Evolutionary conservation across 2,113 vertebrate species (phyloP), one percentile per base, ranked within the genome.

Genomic region (Oreochromis niloticus): DNA sequence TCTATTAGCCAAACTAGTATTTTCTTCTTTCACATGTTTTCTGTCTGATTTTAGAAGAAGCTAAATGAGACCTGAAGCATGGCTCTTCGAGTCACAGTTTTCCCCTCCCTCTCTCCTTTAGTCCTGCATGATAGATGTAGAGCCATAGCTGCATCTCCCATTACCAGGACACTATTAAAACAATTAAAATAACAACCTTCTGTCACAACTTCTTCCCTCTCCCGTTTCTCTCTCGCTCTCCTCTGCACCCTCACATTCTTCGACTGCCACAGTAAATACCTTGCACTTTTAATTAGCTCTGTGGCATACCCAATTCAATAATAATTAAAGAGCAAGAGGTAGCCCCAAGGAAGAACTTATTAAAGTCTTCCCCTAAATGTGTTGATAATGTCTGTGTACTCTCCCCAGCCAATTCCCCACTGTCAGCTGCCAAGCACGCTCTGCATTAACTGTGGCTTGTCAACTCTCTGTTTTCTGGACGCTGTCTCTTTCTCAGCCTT

Each of bases 301-400:
- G 55, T 91, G 79, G 84, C 88, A 81, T 94, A 93, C 85, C 89
- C 94, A 94, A 95, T 95, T 96, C 90, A 95, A 94, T 94, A 95
- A 95, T 94, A 91, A 95, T 95, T 95, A 95, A 91, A 89, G 86
- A 89, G 90, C 63, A 94, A 88, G 85, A 94, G 92, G 92, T 92
- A 56, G 92, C 94, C 94, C 73, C 22, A 27, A 94, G 93, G 93
- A 95, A 89, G 5, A 73, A 86, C 91, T 92, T 95, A 93, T 94
- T 93, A 94, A 94, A 92, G 87, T 87, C 88, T 91, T 91, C 84
- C 91, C 85, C 84, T 91, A 86, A 95, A 94, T 34, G 79, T 90
- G 86, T 92, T 92, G 89, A 92, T 94, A 87, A 85, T 91, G 89
- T 87, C 59, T 90, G 83, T 89, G 48, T 90, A 36, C 61, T 84